These are phyloP conservation scores for Caenorhabditis sp. DNA, from an alignment of 2,888 invertebrate genomes.

Conservation along the genomic window DNA sequence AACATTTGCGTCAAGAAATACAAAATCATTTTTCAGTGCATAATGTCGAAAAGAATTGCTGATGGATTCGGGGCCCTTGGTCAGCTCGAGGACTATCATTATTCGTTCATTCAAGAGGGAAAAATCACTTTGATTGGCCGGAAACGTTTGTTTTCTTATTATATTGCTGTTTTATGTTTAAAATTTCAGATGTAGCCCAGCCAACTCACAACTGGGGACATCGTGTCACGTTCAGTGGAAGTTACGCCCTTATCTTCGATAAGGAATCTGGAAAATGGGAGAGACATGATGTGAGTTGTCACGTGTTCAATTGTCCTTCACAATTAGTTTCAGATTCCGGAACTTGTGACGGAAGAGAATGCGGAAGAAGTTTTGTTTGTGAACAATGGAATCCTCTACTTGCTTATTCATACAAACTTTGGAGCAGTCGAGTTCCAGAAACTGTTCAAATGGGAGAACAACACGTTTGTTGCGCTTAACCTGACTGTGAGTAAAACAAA, in stretches of 20 bases:
- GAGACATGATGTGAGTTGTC: constrained; percentile 54
- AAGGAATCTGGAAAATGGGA: constrained; percentile 54
- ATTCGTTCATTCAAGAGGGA: constrained; percentile 35
- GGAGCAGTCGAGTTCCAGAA: constrained; percentile 51
- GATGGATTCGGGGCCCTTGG: constrained; percentile 37
- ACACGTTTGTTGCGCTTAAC: constrained; percentile 54
- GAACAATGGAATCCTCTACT: constrained; percentile 55
- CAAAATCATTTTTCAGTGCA: constrained; percentile 17
- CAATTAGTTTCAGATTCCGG: constrained; percentile 54
- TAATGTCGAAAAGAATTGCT: constrained; percentile 35
- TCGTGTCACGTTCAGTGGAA: constrained; percentile 67
- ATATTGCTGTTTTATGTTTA: too few species aligned
- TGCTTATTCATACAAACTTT: constrained; percentile 64
- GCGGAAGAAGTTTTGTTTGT: constrained; percentile 66
- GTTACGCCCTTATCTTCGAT: constrained; percentile 66
- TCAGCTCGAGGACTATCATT: constrained; percentile 25
- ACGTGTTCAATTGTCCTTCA: not conserved
- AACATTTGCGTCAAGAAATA: too few species aligned
- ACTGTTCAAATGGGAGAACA: constrained; percentile 65
- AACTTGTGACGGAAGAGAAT: constrained; percentile 66
- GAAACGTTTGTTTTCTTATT: constrained; percentile 33
- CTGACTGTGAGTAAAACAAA: constrained; percentile 54
- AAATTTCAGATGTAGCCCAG: constrained; percentile 65
- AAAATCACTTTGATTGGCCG: constrained; percentile 47
- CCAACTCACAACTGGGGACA: constrained; percentile 67